Conservation (phyloP, 2,797 vertebrate genomes). For the Buphagus erythrorhynchus region DNA sequence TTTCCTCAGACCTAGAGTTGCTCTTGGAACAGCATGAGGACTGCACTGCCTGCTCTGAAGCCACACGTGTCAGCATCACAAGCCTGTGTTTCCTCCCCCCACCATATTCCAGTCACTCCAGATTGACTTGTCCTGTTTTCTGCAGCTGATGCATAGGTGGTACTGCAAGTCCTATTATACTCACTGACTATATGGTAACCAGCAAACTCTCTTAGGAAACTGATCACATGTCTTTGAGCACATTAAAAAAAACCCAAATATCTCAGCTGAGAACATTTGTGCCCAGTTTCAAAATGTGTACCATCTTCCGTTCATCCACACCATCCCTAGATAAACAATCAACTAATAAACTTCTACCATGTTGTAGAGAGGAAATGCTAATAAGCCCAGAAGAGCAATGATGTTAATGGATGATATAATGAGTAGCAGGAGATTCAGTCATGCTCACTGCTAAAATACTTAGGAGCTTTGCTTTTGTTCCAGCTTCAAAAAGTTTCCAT, state of each 20-base stretch:
- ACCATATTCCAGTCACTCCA: not conserved
- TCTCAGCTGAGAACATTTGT: not conserved
- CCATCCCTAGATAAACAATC: not conserved
- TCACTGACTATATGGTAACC: not conserved
- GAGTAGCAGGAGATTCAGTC: not conserved
- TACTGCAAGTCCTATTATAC: not conserved
- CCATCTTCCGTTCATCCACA: not conserved
- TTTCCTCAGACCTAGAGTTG: not conserved
- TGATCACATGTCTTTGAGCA: not conserved
- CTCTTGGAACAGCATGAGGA: not conserved
- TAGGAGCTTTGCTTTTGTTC: not conserved
- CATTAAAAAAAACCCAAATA: not conserved
- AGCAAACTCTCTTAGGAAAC: not conserved
- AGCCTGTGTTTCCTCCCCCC: not conserved
- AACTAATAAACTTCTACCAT: not conserved
- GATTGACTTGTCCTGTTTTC: not conserved
- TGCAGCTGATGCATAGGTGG: not conserved
- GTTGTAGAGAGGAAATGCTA: not conserved
- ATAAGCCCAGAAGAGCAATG: not conserved
- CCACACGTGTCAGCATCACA: not conserved
- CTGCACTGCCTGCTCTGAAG: not conserved
- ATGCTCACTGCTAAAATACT: not conserved
- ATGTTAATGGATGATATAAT: not conserved
- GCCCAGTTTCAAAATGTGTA: not conserved
- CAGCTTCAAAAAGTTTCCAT: not conserved